Evolutionary conservation across 1,140 invertebrate species (phyloP).

Genomic region (Drosophila busckii): DNA sequence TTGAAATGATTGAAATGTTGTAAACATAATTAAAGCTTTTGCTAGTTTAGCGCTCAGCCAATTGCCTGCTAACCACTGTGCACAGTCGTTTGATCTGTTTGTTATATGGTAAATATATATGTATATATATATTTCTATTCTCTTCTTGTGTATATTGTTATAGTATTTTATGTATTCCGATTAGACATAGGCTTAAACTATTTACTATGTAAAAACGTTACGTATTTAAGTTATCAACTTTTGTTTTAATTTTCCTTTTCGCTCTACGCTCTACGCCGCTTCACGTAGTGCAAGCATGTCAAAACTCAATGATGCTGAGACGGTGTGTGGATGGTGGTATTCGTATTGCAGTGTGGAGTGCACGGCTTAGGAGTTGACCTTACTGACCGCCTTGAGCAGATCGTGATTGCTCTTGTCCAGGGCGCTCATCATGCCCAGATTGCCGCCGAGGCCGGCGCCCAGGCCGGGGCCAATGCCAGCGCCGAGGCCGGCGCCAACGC

Average conservation of each 20-base stretch:
- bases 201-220: constrained; percentile 78
- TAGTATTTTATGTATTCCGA: constrained; percentile 14
- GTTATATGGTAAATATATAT: neutral
- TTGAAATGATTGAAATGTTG: too few species aligned
- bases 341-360: constrained; percentile 7
- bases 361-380: constrained; percentile 81
- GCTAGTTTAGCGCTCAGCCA: neutral
- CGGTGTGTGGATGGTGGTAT: constrained; percentile 14
- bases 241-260: constrained; percentile 48
- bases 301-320: constrained; percentile 39
- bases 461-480: constrained; percentile 48
- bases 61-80: constrained; percentile 11
- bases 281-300: too few species aligned
- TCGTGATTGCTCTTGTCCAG: constrained; percentile 82
- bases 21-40: constrained; percentile 27
- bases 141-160: neutral
- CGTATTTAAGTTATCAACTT: constrained; percentile 77
- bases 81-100: constrained; percentile 16
- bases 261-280: constrained; percentile 44
- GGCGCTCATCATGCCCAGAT: constrained; percentile 79
- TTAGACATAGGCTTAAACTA: constrained; percentile 68
- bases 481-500: constrained; percentile 61
- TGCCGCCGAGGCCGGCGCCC: constrained; percentile 66
- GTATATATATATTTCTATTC: constrained; percentile 3
- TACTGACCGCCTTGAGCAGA: constrained; percentile 82